Base-by-base conservation (phyloP, 2,113 vertebrate genomes). In the Bubo scandiacus region DNA sequence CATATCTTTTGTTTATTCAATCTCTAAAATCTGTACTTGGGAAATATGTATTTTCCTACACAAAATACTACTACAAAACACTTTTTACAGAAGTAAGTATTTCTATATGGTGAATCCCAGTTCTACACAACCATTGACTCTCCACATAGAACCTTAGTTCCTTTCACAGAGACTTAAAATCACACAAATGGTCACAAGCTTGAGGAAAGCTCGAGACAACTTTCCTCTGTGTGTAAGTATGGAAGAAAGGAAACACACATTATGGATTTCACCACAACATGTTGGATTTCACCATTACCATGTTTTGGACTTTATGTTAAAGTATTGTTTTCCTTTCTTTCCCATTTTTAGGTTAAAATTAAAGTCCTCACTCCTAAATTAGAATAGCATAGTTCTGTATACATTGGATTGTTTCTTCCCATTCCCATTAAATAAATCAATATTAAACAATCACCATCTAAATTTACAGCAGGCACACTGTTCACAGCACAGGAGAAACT, bases 111-210 rank as follows among this genome's bases (percentile, higher is more conserved):
- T 51, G 17, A 15, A 43, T 59, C 26, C 30, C 14, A 52, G 5
- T 23, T 22, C 23, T 45, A 36, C 5, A 5, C 4, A 5, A 72
- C 22, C 1, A 3, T 3, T 81, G n/a, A 34, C 40, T 6, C 1
- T 47, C 22, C 29, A 17, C 12, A 3, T 3, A 55, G 11, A 74
- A 29, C 7, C 8, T n/a, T 15, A 51, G 11, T 7, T 22, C 15
- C 21, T 59, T 40, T 81, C 20, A 54, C 38, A 68, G 10, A 43
- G 10, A 51, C 9, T 62, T 66, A 27, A 0, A 40, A 67, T 1
- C 7, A 22, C 1, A 1, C 9, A 78, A 81, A 45, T 18, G 4
- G 13, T 67, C n/a, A 38, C 8, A 58, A 66, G 15, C 14, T 47
- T 77, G 29, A 77, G 5, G 52, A 88, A 74, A 59, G 12, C 27